Base-by-base conservation (phyloP, 2,113 vertebrate genomes). In the Pandion haliaetus region DNA sequence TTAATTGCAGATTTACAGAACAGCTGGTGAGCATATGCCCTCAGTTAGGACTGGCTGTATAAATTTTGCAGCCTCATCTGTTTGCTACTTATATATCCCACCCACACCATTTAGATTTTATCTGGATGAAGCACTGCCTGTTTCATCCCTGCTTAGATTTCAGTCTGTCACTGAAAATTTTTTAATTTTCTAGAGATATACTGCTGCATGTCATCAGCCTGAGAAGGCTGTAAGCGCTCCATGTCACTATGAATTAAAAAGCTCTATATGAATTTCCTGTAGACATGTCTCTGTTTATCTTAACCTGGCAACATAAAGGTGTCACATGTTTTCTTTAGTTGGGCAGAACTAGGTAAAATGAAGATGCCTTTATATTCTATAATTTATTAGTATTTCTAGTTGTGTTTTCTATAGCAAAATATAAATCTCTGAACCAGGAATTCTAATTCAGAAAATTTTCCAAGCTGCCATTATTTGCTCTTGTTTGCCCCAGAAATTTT, bases 11-110 rank as follows among this genome's bases (percentile, higher is more conserved):
- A 89, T 94, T 96, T 95, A 54, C 66, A 36, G 49, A 95, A 76
- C 97, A 96, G 94, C 95, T 96, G 91, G 73, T 85, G 91, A 95
- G 73, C 96, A 95, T 95, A 95, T 97, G 94, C 91, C 95, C 95
- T 94, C 80, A 0, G 52, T 97, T 79, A 97, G 86, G 81, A 25
- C 70, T 45, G 81, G 81, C 94, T 87, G 49, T 61, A 82, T 87
- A 59, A 62, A 91, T 95, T 79, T 65, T 95, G 93, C 89, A 94
- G 91, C 94, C 73, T 97, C 97, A 90, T 96, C 94, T 97, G 91
- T 57, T 96, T 95, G 88, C 77, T 58, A 12, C 90, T n/a, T 65
- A 20, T 52, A 84, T 80, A 67, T 85, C 81, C 86, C 83, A 80
- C 96, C 93, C 81, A 93, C 84, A 42, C 70, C 58, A 62, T 91